phyloP scores from a whole-genome alignment of 1,140 invertebrate genomes.

The Scaptomyza hsui region DNA sequence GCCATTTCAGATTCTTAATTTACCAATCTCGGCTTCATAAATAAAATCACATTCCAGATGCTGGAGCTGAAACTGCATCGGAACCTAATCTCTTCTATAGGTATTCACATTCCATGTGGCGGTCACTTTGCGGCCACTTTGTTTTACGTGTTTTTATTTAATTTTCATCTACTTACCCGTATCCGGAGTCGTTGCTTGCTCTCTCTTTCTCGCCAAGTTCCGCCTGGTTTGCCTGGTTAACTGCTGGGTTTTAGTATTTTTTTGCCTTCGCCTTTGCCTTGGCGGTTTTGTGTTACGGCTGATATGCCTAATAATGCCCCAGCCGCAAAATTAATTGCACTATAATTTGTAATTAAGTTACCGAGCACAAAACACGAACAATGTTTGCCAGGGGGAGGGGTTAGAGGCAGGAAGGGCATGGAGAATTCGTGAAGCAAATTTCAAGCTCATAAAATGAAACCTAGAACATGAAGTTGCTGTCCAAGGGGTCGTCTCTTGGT shows the following conservation, averaged over 20 bases:
- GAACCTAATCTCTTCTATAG: conserved; percentile 18
- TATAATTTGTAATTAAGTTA: conserved; percentile 83
- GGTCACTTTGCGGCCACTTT: conserved; percentile 57
- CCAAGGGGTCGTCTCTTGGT: conserved; percentile 16
- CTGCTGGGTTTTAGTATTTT: conserved; percentile 15
- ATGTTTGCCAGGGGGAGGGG: conserved; percentile 11
- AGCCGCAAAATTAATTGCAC: conserved; percentile 80
- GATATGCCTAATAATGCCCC: conserved; percentile 74
- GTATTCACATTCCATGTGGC: conserved; percentile 24
- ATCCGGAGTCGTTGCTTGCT: not conserved
- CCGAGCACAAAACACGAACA: conserved; percentile 58
- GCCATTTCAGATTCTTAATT: conserved; percentile 89
- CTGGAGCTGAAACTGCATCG: not conserved
- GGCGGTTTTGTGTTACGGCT: conserved; percentile 57
- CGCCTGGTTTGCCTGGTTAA: conserved; percentile 6
- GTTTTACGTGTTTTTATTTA: conserved; percentile 39
- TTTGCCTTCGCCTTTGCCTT: conserved; percentile 10
- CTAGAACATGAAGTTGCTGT: conserved; percentile 11
- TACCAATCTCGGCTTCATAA: conserved; percentile 3
- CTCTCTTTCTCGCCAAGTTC: not conserved
- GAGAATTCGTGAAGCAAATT: conserved; percentile 19
- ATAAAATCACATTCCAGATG: not conserved
- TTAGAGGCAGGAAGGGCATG: not conserved
- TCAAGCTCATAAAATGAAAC: conserved; percentile 59
- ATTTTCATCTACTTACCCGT: conserved; percentile 60